Percentiles rank a stretch among this genome's conserved stretches.
phyloP scores from a whole-genome alignment of 2,113 vertebrate genomes.

The Gracilinanus agilis region DNA sequence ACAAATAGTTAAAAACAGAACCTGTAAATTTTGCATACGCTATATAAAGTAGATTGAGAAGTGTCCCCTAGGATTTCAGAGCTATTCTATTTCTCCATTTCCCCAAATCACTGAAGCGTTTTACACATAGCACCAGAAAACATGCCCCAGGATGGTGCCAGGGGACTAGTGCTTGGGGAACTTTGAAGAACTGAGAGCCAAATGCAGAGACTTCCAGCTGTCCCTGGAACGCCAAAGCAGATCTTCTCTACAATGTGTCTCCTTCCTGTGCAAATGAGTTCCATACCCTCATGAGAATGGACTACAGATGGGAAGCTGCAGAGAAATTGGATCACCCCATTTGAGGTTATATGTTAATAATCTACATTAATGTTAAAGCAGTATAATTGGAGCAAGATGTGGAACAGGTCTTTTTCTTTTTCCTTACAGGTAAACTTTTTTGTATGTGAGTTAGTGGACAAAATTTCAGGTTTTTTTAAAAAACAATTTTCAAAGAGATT shows the following conservation, averaged over 20 bases:
- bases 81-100: neutral
- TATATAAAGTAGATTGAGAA: conserved; percentile 10
- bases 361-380: conserved; percentile 22
- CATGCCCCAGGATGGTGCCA: neutral
- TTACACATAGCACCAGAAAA: neutral
- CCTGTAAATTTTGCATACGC: neutral
- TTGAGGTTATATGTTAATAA: conserved; percentile 12
- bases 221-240: neutral
- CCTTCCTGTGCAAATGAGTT: conserved; percentile 1
- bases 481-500: too few species aligned
- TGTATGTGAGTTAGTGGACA: neutral
- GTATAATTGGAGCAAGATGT: neutral
- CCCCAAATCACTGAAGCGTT: conserved; percentile 14
- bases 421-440: neutral
- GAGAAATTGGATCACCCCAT: neutral
- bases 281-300: neutral
- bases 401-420: neutral
- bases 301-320: conserved; percentile 13
- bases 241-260: neutral
- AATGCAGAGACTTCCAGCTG: conserved; percentile 1
- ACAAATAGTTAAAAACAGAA: neutral
- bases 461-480: neutral
- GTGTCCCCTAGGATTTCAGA: neutral
- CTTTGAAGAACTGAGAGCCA: conserved; percentile 38
- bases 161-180: neutral